These are phyloP conservation scores for Setophaga coronata DNA, from an alignment of 2,113 vertebrate species.

Conservation along the genomic window DNA sequence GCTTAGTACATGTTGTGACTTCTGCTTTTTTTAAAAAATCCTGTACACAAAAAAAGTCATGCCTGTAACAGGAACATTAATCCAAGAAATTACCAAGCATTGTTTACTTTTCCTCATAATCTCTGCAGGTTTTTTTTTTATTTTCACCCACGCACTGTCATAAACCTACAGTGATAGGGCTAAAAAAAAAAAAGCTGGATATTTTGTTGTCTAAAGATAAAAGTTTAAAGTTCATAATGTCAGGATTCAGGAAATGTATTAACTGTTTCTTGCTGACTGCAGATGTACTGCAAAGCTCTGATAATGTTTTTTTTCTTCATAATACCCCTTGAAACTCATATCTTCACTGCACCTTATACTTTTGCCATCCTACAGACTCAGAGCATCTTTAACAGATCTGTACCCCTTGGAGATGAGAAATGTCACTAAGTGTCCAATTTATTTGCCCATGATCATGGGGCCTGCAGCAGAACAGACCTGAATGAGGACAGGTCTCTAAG, in stretches of 20 bases:
- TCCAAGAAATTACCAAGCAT: slow-evolving; percentile 43
- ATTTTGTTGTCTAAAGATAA: background rate
- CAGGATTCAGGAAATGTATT: slow-evolving; percentile 6
- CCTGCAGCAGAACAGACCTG: background rate
- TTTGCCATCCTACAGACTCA: background rate
- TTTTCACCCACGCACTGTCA: background rate
- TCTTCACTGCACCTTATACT: background rate
- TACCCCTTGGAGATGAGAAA: background rate
- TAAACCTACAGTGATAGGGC: background rate
- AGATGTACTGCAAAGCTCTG: slow-evolving; percentile 17
- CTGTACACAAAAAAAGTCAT: slow-evolving; percentile 28
- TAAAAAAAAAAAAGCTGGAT: background rate
- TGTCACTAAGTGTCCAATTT: background rate
- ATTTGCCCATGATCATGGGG: background rate
- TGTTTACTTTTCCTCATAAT: slow-evolving; percentile 33
- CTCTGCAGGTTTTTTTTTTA: background rate
- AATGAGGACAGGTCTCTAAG: background rate
- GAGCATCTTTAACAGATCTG: background rate
- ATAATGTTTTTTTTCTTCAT: background rate
- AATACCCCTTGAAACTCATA: background rate
- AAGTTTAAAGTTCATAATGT: slow-evolving; percentile 28
- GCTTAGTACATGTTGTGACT: slow-evolving; percentile 66
- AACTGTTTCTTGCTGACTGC: slow-evolving; percentile 17
- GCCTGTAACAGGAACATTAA: slow-evolving; percentile 50
- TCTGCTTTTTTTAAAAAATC: slow-evolving; percentile 45